Evolutionary conservation across 2,113 vertebrate species (phyloP), one percentile per base, ranked within the genome.

Genomic region (Tamias sibiricus): DNA sequence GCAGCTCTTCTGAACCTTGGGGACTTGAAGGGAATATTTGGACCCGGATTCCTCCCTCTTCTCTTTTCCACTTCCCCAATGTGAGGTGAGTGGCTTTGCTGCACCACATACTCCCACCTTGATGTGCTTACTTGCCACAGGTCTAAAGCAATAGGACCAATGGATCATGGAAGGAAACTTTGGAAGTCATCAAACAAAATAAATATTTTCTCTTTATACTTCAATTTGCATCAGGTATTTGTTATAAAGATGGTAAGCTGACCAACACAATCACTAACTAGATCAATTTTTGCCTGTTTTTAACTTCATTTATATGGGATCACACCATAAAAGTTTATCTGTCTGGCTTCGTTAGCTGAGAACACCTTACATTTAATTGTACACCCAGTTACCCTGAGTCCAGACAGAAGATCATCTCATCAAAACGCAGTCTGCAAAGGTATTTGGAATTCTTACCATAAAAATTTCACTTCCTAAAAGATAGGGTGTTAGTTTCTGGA

Each of bases 91-190:
- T 2, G 52, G 37, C 30, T 69, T 32, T 54, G 24, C 1, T 26
- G 26, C 12, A n/a, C 28, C 2, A 16, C 4, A 12, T 30, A 6
- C 19, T 44, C 5, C 9, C 13, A 40, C 3, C 20, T 3, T 52
- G 12, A 42, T 54, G 17, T 44, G 20, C 32, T 69, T 49, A 52
- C 12, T 69, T 37, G 26, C 9, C 30, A 71, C 3, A 22, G 22
- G 1, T 1, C 4, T 6, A 76, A 79, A 79, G n/a, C 20, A 28
- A 49, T 3, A 77, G 28, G 7, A 13, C 9, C 37, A 44, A 59
- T 75, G 16, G 54, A 24, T 57, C 17, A 54, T 13, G 3, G 24
- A 20, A 3, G 10, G 14, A 87, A 47, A 57, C 10, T 4, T 59
- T 22, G 17, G 32, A 80, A 87, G 20, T 87, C 40, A 37, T 12